Conservation (phyloP, 1,140 invertebrate species). For the Eciton burchellii region DNA sequence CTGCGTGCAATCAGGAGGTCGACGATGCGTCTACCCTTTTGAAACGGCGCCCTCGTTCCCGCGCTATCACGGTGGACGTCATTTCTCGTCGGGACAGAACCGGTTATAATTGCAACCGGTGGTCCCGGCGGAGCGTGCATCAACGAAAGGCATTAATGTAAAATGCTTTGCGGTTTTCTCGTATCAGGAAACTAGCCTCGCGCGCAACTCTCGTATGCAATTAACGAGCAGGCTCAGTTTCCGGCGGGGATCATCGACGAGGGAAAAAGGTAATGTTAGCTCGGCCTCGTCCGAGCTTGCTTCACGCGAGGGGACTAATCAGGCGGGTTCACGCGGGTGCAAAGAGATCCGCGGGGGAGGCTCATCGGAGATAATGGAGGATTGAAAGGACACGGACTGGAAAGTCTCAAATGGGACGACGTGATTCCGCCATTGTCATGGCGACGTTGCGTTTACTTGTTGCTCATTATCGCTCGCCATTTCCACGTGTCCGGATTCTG, state of each 20-base stretch:
- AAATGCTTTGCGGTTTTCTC: conserved; percentile 74
- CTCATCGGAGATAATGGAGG: conserved; percentile 15
- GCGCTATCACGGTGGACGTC: neutral
- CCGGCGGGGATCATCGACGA: conserved; percentile 24
- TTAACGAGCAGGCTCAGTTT: conserved; percentile 66
- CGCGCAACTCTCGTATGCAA: conserved; percentile 74
- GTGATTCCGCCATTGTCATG: neutral
- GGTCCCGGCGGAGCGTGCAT: conserved; percentile 56
- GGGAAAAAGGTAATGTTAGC: conserved; percentile 3
- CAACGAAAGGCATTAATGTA: conserved; percentile 80
- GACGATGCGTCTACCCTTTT: conserved; percentile 16
- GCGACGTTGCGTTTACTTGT: neutral
- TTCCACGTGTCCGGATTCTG: neutral
- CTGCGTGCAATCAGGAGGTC: neutral
- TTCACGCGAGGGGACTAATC: too few relatives aligned
- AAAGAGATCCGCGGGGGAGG: conserved; percentile 40
- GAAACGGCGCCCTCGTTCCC: neutral
- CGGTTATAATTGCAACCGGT: conserved; percentile 76
- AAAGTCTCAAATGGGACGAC: conserved; percentile 24
- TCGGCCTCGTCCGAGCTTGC: conserved; percentile 1
- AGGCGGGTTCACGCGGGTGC: neutral
- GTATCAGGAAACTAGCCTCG: conserved; percentile 33
- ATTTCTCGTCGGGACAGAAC: conserved; percentile 60
- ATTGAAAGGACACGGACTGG: conserved; percentile 11
- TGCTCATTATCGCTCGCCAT: neutral